Evolutionary conservation across 2,113 vertebrate species (phyloP).

Genomic region (Danionella cerebrum): DNA sequence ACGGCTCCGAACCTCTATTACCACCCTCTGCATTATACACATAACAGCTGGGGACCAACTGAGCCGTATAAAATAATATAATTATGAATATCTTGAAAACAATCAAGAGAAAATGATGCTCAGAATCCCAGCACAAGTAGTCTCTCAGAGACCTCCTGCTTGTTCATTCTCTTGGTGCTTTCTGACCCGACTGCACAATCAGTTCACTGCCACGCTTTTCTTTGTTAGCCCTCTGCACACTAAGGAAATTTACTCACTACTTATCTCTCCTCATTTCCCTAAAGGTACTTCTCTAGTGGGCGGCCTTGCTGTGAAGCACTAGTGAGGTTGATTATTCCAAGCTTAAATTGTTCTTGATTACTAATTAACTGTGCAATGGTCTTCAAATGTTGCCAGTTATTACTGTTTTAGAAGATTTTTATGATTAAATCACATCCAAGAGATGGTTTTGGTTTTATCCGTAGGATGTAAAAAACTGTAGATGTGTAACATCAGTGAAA

Average conservation of each 20-base stretch:
- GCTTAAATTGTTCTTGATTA: no score
- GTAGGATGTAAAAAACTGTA: no score
- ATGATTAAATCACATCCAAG: no score
- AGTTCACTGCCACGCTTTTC: slow-evolving; percentile 22
- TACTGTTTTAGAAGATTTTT: no score
- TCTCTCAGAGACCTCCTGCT: slow-evolving; percentile 24
- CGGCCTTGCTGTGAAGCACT: slow-evolving; percentile 6
- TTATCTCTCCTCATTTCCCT: slow-evolving; percentile 28
- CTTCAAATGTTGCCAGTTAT: no score
- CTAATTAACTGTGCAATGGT: no score
- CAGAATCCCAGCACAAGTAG: neutral
- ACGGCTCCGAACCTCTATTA: slow-evolving; percentile 16
- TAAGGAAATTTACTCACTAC: slow-evolving; percentile 42
- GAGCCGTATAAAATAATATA: neutral
- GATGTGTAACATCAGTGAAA: no score
- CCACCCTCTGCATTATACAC: neutral
- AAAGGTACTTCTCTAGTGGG: slow-evolving; percentile 28
- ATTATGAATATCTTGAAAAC: slow-evolving; percentile 5
- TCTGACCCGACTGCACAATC: slow-evolving; percentile 46
- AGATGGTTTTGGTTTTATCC: no score
- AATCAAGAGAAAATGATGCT: neutral
- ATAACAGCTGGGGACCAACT: slow-evolving; percentile 4
- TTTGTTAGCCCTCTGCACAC: slow-evolving; percentile 33
- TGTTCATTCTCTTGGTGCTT: slow-evolving; percentile 29
- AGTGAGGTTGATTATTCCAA: no score